Evolutionary conservation across 35 echinoderm and acorn worm genomes (phyloP).

Genomic region (Acanthaster planci): DNA sequence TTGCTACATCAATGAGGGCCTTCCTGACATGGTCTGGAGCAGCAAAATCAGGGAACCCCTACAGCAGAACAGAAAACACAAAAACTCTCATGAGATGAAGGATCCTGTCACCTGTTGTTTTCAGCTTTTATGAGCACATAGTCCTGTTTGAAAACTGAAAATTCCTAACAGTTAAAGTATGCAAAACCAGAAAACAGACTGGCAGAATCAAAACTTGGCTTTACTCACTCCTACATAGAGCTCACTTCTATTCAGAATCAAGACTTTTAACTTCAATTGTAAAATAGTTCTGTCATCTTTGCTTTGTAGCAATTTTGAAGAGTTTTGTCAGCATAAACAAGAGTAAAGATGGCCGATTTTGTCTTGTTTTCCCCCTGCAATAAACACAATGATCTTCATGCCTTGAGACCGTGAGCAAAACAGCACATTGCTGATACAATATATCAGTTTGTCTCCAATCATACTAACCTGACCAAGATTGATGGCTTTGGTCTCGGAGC

Average conservation of each 20-base stretch:
- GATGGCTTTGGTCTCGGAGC: constrained; percentile 72
- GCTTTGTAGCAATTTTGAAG: no score
- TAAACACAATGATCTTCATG: not conserved
- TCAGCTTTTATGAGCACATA: not conserved
- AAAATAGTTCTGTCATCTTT: no score
- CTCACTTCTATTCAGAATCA: no score
- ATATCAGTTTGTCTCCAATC: not conserved
- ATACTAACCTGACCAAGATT: constrained; percentile 84
- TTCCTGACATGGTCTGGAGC: constrained; percentile 67
- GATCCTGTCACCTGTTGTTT: not conserved
- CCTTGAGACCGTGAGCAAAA: not conserved
- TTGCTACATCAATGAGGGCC: constrained; percentile 53
- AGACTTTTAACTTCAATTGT: no score
- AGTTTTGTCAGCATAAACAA: no score
- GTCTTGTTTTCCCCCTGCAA: not conserved
- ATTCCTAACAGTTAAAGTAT: no score
- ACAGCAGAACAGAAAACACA: not conserved
- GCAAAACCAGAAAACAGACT: no score
- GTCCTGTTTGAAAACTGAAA: no score
- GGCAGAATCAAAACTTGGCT: no score
- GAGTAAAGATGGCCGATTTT: no score
- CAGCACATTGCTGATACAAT: not conserved
- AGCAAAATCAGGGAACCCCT: constrained; percentile 98
- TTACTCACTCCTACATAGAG: no score
- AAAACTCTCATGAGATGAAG: not conserved